Conservation (phyloP, 2,113 vertebrate species). For the Notarius lentiginosus region DNA sequence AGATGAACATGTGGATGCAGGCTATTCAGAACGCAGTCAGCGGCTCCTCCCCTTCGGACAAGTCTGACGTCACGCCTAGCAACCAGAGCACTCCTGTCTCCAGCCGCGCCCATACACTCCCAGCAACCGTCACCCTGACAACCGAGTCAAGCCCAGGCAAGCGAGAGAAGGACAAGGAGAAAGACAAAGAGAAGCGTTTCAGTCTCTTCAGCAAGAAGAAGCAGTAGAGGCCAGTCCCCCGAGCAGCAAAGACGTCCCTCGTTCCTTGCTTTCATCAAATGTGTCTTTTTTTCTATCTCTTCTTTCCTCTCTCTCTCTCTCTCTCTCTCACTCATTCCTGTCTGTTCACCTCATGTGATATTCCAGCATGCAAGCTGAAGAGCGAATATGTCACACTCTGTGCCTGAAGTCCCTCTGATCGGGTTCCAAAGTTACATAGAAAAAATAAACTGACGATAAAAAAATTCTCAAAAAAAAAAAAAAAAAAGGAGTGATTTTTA, state of each 20-base stretch:
- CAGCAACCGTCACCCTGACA: slow-evolving; percentile 82
- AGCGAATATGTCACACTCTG: slow-evolving; percentile 86
- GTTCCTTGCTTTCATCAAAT: slow-evolving; percentile 43
- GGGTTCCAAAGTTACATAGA: slow-evolving; percentile 74
- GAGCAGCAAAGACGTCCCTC: slow-evolving; percentile 58
- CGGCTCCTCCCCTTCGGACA: slow-evolving; percentile 73
- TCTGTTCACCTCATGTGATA: slow-evolving; percentile 82
- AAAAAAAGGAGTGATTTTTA: neutral
- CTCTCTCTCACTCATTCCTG: slow-evolving; percentile 63
- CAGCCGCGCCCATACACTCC: slow-evolving; percentile 92
- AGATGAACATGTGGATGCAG: slow-evolving; percentile 98
- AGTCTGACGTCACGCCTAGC: slow-evolving; percentile 79
- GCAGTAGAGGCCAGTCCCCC: slow-evolving; percentile 71
- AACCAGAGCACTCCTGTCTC: slow-evolving; percentile 88
- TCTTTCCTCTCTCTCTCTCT: slow-evolving; percentile 58
- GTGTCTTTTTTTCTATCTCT: slow-evolving; percentile 56
- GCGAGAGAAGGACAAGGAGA: slow-evolving; percentile 93
- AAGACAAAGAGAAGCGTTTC: slow-evolving; percentile 92
- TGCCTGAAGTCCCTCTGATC: slow-evolving; percentile 86
- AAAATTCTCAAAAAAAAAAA: slow-evolving; percentile 50
- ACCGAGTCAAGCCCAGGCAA: slow-evolving; percentile 92
- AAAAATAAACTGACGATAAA: slow-evolving; percentile 58
- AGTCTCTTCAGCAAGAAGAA: slow-evolving; percentile 99
- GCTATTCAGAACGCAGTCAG: slow-evolving; percentile 83
- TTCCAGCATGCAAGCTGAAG: slow-evolving; percentile 88